Evolutionary conservation across 2,797 vertebrate genomes (phyloP).

Genomic region (Kryptolebias ocellatus): DNA sequence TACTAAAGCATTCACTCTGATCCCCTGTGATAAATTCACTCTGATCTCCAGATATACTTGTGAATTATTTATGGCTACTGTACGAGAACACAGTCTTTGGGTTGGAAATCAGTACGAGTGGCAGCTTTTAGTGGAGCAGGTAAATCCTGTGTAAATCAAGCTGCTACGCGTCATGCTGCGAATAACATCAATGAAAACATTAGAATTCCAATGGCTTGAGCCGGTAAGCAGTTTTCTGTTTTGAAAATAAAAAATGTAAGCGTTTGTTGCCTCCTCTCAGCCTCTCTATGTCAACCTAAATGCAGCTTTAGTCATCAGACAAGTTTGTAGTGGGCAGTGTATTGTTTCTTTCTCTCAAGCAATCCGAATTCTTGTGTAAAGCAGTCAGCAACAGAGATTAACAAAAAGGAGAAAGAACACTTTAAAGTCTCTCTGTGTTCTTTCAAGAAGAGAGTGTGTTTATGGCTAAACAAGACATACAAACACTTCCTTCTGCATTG

Average conservation of each 20-base stretch:
- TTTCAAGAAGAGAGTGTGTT: too few species aligned
- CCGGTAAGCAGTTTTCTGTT: slow-evolving; percentile 11
- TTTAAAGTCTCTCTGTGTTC: neutral
- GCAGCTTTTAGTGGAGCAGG: slow-evolving; percentile 32
- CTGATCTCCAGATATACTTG: slow-evolving; percentile 61
- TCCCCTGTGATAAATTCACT: slow-evolving; percentile 64
- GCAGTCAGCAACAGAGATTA: slow-evolving; percentile 10
- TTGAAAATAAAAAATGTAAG: slow-evolving; percentile 4
- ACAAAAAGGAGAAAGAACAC: slow-evolving; percentile 6
- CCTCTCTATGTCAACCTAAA: slow-evolving; percentile 16
- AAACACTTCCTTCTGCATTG: too few species aligned
- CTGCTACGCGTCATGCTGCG: slow-evolving; percentile 28
- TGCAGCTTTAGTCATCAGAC: slow-evolving; percentile 29
- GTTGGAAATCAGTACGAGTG: slow-evolving; percentile 39
- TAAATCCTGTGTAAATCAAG: slow-evolving; percentile 37
- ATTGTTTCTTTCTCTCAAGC: neutral
- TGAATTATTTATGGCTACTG: slow-evolving; percentile 66
- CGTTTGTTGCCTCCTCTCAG: slow-evolving; percentile 18
- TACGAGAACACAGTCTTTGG: slow-evolving; percentile 45
- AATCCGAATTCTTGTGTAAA: slow-evolving; percentile 24
- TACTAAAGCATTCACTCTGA: slow-evolving; percentile 64
- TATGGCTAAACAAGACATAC: too few species aligned
- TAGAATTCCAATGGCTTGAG: slow-evolving; percentile 17
- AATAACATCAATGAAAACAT: slow-evolving; percentile 22
- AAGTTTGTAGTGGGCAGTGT: neutral